phyloP scores from a whole-genome alignment of 2,888 invertebrate genomes.

The Trachelus troglodyta region DNA sequence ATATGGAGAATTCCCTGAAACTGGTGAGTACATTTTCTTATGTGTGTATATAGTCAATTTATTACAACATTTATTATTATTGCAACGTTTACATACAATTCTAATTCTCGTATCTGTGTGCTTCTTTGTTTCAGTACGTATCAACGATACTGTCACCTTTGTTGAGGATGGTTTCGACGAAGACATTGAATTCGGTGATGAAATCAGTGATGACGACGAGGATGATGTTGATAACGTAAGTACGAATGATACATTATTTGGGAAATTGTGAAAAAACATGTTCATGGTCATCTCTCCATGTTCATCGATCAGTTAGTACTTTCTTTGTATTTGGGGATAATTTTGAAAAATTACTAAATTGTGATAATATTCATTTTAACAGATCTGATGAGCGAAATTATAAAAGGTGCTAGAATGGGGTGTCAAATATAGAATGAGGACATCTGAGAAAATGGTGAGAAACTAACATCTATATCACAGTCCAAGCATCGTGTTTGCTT shows the following conservation, averaged over 20 bases:
- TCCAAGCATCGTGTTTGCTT: conserved; percentile 31
- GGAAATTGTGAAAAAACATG: not conserved
- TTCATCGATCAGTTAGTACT: not conserved
- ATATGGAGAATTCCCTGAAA: conserved; percentile 98
- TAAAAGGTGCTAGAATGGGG: conserved; percentile 19
- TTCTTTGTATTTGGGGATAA: not conserved
- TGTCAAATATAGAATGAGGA: conserved; percentile 19
- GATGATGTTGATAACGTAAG: conserved; percentile 70
- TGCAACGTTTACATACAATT: not conserved
- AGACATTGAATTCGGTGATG: conserved; percentile 96
- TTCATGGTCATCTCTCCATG: conserved; percentile 1
- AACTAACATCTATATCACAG: not conserved
- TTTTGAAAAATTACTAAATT: not conserved
- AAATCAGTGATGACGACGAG: conserved; percentile 92
- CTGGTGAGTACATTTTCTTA: conserved; percentile 67
- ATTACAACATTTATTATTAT: conserved; percentile 21
- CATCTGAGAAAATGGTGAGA: conserved; percentile 4
- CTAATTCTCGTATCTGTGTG: not conserved
- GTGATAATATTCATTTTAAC: conserved; percentile 20
- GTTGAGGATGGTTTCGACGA: conserved; percentile 96
- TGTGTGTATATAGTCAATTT: conserved; percentile 2
- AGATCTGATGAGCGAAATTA: conserved; percentile 54
- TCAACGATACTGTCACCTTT: conserved; percentile 96
- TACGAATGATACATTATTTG: conserved; percentile 14
- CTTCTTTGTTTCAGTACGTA: conserved; percentile 75